These are phyloP conservation scores for Mesocricetus auratus DNA, from an alignment of 2,113 vertebrate genomes.

Conservation along the genomic window DNA sequence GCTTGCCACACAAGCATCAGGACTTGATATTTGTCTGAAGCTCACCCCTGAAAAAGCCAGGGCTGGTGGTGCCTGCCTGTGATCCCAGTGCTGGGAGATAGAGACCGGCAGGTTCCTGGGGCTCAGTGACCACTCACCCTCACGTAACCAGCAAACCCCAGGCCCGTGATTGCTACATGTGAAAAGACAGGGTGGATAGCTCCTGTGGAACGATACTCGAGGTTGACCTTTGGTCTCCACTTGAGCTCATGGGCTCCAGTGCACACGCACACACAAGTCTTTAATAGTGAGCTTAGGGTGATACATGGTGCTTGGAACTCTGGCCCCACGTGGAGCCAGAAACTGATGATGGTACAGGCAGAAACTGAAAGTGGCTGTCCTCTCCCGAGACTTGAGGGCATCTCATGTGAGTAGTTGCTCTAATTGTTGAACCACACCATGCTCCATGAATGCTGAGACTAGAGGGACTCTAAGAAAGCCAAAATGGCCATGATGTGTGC, in stretches of 20 bases:
- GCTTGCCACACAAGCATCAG: neutral
- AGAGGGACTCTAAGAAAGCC: neutral
- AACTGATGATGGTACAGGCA: neutral
- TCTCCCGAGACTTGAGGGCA: neutral
- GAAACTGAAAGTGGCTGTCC: neutral
- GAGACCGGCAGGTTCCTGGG: neutral
- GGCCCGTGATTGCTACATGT: neutral
- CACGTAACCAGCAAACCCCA: neutral
- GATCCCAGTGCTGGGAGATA: neutral
- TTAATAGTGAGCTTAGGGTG: neutral
- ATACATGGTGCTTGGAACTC: neutral
- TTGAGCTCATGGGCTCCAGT: too few species aligned
- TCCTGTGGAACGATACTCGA: neutral
- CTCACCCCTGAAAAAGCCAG: neutral
- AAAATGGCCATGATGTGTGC: neutral
- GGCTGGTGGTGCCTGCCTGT: neutral
- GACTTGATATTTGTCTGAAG: neutral
- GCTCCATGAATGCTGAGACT: neutral
- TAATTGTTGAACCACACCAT: neutral
- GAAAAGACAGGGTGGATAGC: too few species aligned
- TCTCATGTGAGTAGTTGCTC: neutral
- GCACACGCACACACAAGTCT: neutral
- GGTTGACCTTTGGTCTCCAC: neutral
- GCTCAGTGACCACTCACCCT: neutral
- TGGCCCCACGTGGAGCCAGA: neutral